Percentiles rank a stretch among this genome's conserved stretches.
These are phyloP conservation scores for Amyelois transitella DNA, from an alignment of 1,140 invertebrate genomes.

Conservation along the genomic window DNA sequence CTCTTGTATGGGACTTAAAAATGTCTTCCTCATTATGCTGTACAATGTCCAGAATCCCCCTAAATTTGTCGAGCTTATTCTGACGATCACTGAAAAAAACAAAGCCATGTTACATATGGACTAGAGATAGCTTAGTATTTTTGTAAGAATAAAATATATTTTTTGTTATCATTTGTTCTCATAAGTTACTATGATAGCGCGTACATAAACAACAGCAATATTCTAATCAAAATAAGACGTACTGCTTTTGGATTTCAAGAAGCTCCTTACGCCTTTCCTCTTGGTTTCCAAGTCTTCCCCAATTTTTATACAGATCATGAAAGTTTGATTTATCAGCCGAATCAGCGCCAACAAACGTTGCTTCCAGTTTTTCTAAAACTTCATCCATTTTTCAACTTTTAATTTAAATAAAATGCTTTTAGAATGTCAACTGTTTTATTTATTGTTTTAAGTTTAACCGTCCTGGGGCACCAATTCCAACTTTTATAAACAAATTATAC, in stretches of 20 bases:
- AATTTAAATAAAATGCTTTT: neutral
- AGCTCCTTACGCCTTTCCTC: slow-evolving; percentile 54
- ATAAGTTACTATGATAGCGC: neutral
- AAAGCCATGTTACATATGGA: neutral
- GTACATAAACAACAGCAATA: neutral
- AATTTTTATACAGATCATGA: slow-evolving; percentile 53
- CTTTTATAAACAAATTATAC: too few relatives aligned
- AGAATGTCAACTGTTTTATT: neutral
- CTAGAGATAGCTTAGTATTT: too few relatives aligned
- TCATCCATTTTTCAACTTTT: slow-evolving; percentile 28
- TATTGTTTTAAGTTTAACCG: too few relatives aligned
- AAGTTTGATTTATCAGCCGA: slow-evolving; percentile 22
- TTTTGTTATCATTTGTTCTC: neutral
- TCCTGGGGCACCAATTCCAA: too few relatives aligned
- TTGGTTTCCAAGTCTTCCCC: slow-evolving; percentile 49
- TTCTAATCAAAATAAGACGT: slow-evolving; percentile 8
- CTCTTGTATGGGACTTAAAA: slow-evolving; percentile 24
- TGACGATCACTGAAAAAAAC: slow-evolving; percentile 25
- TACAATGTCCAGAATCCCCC: slow-evolving; percentile 54
- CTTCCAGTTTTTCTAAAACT: slow-evolving; percentile 43
- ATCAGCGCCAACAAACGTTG: slow-evolving; percentile 20
- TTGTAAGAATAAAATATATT: too few relatives aligned
- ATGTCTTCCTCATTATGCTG: slow-evolving; percentile 33
- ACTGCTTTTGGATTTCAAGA: slow-evolving; percentile 53
- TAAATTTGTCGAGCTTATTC: slow-evolving; percentile 38